phyloP scores from a whole-genome alignment of 2,113 vertebrate species.

The Sorex araneus region DNA sequence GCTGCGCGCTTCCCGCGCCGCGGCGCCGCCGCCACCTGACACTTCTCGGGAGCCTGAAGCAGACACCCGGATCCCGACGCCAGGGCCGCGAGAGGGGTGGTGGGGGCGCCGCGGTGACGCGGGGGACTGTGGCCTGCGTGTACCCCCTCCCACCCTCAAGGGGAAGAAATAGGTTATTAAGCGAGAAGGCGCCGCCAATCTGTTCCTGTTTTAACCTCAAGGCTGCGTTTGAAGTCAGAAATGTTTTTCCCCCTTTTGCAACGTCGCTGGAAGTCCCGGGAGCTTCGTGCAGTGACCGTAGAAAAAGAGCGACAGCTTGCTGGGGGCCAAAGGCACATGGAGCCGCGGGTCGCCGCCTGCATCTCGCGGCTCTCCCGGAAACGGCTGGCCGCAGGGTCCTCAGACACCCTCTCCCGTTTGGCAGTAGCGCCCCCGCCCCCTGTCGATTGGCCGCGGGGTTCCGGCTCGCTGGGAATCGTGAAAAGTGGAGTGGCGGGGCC shows the following conservation, averaged over 20 bases:
- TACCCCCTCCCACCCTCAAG: not conserved
- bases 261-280: not conserved
- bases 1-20: not conserved
- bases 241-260: not conserved
- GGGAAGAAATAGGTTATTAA: not conserved
- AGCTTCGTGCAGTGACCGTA: too few species aligned
- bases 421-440: constrained; percentile 56
- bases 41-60: not conserved
- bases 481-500: not conserved
- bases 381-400: not conserved
- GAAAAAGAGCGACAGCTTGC: not conserved
- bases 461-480: constrained; percentile 40
- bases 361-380: not conserved
- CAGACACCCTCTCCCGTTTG: not conserved
- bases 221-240: constrained; percentile 13
- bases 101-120: not conserved
- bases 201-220: not conserved
- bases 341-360: not conserved
- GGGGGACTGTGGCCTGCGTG: not conserved
- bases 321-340: not conserved
- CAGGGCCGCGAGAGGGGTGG: not conserved
- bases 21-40: constrained; percentile 41
- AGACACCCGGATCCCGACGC: too few species aligned
- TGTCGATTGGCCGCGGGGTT: constrained; percentile 30
- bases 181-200: constrained; percentile 23